Conservation (phyloP, 2,113 vertebrate genomes). For the Stegastes partitus region DNA sequence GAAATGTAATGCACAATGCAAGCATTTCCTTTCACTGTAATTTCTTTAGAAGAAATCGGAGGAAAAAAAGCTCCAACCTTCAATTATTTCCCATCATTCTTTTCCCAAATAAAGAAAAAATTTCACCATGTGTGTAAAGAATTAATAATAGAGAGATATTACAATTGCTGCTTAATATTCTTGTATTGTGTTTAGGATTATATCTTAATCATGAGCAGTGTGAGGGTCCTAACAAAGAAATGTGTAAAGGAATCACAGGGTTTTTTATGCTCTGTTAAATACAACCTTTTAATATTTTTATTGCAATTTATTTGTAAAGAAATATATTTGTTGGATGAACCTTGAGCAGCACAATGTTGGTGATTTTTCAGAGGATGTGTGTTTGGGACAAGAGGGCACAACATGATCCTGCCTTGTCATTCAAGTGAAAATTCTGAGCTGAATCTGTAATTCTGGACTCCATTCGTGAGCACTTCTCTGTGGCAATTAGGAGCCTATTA, state of each 20-base stretch:
- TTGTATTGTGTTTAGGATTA: slow-evolving; percentile 2
- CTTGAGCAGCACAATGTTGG: slow-evolving; percentile 29
- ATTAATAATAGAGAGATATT: neutral
- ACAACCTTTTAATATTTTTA: neutral
- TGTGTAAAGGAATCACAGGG: neutral
- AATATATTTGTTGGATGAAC: slow-evolving; percentile 23
- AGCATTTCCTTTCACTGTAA: slow-evolving; percentile 12
- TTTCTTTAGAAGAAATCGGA: neutral
- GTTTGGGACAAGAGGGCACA: slow-evolving; percentile 85
- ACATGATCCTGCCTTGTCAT: slow-evolving; percentile 82
- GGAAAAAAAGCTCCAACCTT: neutral
- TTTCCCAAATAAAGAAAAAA: neutral
- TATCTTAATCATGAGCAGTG: slow-evolving; percentile 14
- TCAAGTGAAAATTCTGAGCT: slow-evolving; percentile 75
- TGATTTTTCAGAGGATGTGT: slow-evolving; percentile 57
- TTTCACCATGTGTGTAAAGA: neutral
- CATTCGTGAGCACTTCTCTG: slow-evolving; percentile 89
- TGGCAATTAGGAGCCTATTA: slow-evolving; percentile 98
- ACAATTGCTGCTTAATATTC: slow-evolving; percentile 3
- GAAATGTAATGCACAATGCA: slow-evolving; percentile 27
- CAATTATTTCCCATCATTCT: slow-evolving; percentile 5
- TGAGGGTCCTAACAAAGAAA: slow-evolving; percentile 38
- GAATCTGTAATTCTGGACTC: slow-evolving; percentile 76
- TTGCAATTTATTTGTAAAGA: neutral
- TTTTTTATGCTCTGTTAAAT: slow-evolving; percentile 6